Evolutionary conservation across 2,888 invertebrate genomes (phyloP).

Genomic region (Pollenia angustigena): DNA sequence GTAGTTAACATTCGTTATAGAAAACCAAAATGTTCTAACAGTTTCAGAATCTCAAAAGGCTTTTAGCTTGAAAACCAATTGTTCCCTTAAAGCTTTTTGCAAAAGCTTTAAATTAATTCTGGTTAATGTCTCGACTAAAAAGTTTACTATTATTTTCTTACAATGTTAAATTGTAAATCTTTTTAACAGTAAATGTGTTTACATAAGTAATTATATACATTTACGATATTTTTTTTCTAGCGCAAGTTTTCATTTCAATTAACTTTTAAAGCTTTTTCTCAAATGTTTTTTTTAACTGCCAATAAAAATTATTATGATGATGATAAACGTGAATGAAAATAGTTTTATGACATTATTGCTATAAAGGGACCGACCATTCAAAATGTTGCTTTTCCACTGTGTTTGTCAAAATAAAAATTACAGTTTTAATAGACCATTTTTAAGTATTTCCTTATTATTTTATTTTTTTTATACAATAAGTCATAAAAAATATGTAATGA

Average conservation of each 20-base stretch:
- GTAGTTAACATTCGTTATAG: neutral
- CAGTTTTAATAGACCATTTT: neutral
- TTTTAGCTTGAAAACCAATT: neutral
- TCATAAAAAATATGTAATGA: neutral
- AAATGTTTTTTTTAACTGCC: conserved; percentile 36
- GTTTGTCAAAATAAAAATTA: conserved; percentile 22
- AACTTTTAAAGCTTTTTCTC: neutral
- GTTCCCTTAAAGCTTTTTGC: neutral
- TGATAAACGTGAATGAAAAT: conserved; percentile 4
- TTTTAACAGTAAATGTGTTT: too few relatives aligned
- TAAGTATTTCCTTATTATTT: neutral
- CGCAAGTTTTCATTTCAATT: neutral
- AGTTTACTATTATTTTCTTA: neutral
- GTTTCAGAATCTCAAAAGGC: neutral
- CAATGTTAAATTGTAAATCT: too few relatives aligned
- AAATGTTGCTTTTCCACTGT: neutral
- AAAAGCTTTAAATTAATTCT: neutral
- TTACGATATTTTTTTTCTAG: too few relatives aligned
- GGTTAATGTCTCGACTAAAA: neutral
- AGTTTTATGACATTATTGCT: conserved; percentile 22
- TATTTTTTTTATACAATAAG: neutral
- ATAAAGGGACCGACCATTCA: conserved; percentile 22
- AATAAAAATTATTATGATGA: conserved; percentile 11
- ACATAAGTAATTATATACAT: too few relatives aligned
- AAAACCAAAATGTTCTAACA: neutral